Evolutionary conservation across 2,797 vertebrate species (phyloP).

Genomic region (Dipus sagitta): DNA sequence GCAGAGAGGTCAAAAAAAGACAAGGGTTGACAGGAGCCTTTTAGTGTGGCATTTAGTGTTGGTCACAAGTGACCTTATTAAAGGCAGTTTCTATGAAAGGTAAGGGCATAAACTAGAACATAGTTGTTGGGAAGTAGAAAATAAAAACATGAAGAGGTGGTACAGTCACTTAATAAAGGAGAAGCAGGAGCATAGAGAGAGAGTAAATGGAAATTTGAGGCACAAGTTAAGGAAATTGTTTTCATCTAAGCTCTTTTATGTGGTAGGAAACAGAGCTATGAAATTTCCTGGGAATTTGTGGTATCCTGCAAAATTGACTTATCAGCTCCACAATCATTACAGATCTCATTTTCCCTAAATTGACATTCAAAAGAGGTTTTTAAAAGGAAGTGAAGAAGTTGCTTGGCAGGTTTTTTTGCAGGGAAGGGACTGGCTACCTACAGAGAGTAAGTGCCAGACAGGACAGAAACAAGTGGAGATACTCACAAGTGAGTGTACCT

Average conservation of each 20-base stretch:
- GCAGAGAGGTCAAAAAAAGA: constrained; percentile 12
- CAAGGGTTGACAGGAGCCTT: constrained; percentile 55
- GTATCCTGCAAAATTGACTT: neutral
- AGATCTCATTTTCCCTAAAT: neutral
- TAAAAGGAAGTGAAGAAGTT: neutral
- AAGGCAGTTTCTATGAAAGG: constrained; percentile 60
- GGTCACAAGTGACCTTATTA: constrained; percentile 72
- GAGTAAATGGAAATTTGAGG: neutral
- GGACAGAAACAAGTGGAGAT: neutral
- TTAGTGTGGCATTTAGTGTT: constrained; percentile 68
- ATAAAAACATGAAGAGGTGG: neutral
- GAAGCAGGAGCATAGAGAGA: neutral
- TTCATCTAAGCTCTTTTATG: neutral
- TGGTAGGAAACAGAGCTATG: neutral
- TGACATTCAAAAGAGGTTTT: neutral
- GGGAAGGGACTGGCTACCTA: neutral
- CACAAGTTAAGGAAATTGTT: neutral
- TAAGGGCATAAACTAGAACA: constrained; percentile 30
- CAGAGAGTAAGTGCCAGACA: neutral
- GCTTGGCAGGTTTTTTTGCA: neutral
- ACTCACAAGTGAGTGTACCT: neutral
- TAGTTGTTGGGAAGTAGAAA: constrained; percentile 7
- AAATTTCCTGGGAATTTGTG: neutral
- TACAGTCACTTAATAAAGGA: neutral
- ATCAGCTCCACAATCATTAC: neutral